Base-by-base conservation (phyloP, 1,140 invertebrate genomes). In the Venturia canescens region DNA sequence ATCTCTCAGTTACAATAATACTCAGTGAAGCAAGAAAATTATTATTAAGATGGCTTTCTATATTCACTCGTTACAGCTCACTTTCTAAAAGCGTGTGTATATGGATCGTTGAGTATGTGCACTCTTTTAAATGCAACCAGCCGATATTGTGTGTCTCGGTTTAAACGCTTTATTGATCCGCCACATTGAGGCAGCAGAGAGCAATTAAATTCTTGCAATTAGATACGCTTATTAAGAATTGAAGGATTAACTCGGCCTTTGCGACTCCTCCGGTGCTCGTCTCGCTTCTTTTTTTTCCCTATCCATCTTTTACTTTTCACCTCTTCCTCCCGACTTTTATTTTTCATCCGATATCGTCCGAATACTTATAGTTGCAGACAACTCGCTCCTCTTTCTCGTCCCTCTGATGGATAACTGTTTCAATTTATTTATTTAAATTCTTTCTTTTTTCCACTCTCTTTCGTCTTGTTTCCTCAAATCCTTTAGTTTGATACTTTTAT, bases 401-500 rank as follows among this genome's bases (percentile, higher is more conserved):
- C 4, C 53, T 1, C 18, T 23, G 53, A 57, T n/a, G 18, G 53
- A 57, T 57, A 23, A 21, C 21, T 57, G 18, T 57, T n/a, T n/a
- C n/a, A 5, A n/a, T 1, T 53, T n/a, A 3, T 23, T 57, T 23
- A 7, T 57, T 23, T 23, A n/a, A 7, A 18, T 57, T 13, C 53
- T 57, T 18, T 18, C 53, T 23, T 74, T 74, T 57, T 18, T 53
- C 11, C 27, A 38, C 15, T 27, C 23, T 74, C 26, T 26, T 74
- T 27, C 23, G 11, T 74, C 48, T 16, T 57, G 71, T 74, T 74
- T 74, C 57, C 57, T 74, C 57, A 57, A 53, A 74, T 74, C 57
- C 26, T 74, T 74, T 57, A 74, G 44, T 74, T 74, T 74, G 31
- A 74, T 74, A 74, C 71, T 74, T 74, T 74, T 48, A 53, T 74